These are phyloP conservation scores for Thereva unica DNA, from an alignment of 2,888 invertebrate species.

Conservation along the genomic window DNA sequence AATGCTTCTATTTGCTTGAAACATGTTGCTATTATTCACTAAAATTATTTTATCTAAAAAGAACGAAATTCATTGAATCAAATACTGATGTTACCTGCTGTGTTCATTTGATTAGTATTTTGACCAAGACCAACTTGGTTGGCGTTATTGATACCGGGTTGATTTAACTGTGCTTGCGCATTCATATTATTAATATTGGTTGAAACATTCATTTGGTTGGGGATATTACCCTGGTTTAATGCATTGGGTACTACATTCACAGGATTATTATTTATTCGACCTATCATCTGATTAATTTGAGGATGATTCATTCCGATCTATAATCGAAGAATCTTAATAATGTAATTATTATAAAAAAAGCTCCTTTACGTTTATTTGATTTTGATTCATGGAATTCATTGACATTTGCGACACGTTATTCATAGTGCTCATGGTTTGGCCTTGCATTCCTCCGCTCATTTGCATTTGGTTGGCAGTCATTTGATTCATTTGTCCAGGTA, in stretches of 20 bases:
- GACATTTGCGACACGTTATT: slow-evolving; percentile 52
- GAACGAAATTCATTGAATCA: too few species aligned
- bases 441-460: slow-evolving; percentile 47
- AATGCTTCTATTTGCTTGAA: slow-evolving; percentile 63
- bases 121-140: slow-evolving; percentile 41
- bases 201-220: slow-evolving; percentile 47
- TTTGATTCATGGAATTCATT: slow-evolving; percentile 51
- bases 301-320: slow-evolving; percentile 55
- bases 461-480: slow-evolving; percentile 54
- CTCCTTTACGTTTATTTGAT: slow-evolving; percentile 49
- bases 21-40: slow-evolving; percentile 59
- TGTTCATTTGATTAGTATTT: slow-evolving; percentile 41
- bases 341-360: background rate
- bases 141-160: slow-evolving; percentile 55
- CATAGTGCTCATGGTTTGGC: slow-evolving; percentile 51
- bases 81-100: slow-evolving; percentile 30
- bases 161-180: slow-evolving; percentile 35
- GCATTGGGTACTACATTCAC: slow-evolving; percentile 51
- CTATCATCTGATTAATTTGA: slow-evolving; percentile 56
- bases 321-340: slow-evolving; percentile 10
- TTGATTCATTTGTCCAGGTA: slow-evolving; percentile 53
- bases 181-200: slow-evolving; percentile 31
- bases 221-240: slow-evolving; percentile 50
- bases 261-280: slow-evolving; percentile 61
- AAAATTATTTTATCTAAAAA: slow-evolving; percentile 44